Evolutionary conservation across 2,888 invertebrate genomes (phyloP).

Genomic region (Yponomeuta malinellus): DNA sequence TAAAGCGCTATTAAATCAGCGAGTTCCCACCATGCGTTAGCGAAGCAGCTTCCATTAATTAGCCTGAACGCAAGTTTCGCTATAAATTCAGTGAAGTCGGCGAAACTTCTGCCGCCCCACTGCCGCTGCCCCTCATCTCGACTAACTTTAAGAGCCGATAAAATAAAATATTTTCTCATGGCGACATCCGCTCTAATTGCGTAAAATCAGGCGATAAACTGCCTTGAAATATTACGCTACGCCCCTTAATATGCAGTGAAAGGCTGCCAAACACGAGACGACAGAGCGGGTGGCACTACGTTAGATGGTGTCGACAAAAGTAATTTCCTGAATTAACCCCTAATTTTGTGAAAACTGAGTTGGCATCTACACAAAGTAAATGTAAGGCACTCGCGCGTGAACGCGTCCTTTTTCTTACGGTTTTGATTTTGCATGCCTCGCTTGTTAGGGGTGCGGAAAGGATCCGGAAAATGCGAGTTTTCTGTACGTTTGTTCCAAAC

Average conservation of each 20-base stretch:
- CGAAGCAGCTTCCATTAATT: constrained; percentile 68
- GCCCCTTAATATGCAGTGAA: constrained; percentile 46
- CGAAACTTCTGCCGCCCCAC: constrained; percentile 45
- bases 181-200: constrained; percentile 60
- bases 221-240: constrained; percentile 49
- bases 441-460: constrained; percentile 29
- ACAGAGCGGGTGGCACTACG: constrained; percentile 45
- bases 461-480: constrained; percentile 34
- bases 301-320: constrained; percentile 50
- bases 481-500: constrained; percentile 29
- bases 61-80: constrained; percentile 69
- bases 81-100: constrained; percentile 65
- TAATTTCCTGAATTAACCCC: constrained; percentile 51
- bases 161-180: constrained; percentile 65
- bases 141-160: constrained; percentile 65
- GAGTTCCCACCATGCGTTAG: constrained; percentile 48
- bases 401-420: constrained; percentile 16
- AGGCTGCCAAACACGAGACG: constrained; percentile 56
- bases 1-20: constrained; percentile 57
- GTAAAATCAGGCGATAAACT: constrained; percentile 63
- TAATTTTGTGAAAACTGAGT: constrained; percentile 37
- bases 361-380: constrained; percentile 9
- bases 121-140: constrained; percentile 58
- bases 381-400: constrained; percentile 15
- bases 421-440: constrained; percentile 23